phyloP scores from a whole-genome alignment of 2,888 invertebrate genomes.

The Cetonia aurata region DNA sequence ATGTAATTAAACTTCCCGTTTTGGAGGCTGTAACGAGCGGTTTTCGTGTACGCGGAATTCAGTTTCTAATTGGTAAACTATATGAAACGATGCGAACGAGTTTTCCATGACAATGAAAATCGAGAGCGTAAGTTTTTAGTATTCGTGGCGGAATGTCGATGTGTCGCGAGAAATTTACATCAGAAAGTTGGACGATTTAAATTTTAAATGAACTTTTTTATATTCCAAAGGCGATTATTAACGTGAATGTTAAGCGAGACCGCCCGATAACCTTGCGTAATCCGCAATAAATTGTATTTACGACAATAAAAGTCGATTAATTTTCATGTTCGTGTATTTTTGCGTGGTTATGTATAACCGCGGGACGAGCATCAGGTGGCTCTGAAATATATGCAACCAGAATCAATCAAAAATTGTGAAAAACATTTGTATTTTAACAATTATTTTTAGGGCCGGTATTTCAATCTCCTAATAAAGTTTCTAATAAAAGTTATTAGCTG shows the following conservation, averaged over 20 bases:
- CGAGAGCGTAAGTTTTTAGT: slow-evolving; percentile 17
- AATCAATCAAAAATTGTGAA: too few species aligned
- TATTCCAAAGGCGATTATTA: slow-evolving; percentile 7
- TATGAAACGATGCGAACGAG: slow-evolving; percentile 6
- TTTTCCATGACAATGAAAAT: slow-evolving; percentile 32
- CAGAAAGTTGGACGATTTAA: slow-evolving; percentile 30
- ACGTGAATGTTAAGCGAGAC: not conserved
- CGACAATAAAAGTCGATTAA: too few species aligned
- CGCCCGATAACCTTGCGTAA: slow-evolving; percentile 17
- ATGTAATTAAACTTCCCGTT: not conserved
- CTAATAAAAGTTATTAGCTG: too few species aligned
- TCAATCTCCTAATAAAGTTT: too few species aligned
- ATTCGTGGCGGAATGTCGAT: slow-evolving; percentile 16
- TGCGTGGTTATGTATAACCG: too few species aligned
- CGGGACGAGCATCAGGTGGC: too few species aligned
- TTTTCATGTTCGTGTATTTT: too few species aligned
- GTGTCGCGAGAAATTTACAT: slow-evolving; percentile 12
- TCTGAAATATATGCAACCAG: too few species aligned
- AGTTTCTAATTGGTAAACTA: slow-evolving; percentile 23
- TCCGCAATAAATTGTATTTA: slow-evolving; percentile 12
- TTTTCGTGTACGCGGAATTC: slow-evolving; percentile 6
- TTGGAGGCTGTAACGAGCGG: not conserved
- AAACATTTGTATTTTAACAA: too few species aligned
- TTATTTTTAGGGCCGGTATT: too few species aligned
- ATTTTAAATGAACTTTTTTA: slow-evolving; percentile 31